Percentiles rank a stretch among this genome's conserved stretches.
Conservation (phyloP, 2,113 vertebrate species). For the Vidua chalybeata region DNA sequence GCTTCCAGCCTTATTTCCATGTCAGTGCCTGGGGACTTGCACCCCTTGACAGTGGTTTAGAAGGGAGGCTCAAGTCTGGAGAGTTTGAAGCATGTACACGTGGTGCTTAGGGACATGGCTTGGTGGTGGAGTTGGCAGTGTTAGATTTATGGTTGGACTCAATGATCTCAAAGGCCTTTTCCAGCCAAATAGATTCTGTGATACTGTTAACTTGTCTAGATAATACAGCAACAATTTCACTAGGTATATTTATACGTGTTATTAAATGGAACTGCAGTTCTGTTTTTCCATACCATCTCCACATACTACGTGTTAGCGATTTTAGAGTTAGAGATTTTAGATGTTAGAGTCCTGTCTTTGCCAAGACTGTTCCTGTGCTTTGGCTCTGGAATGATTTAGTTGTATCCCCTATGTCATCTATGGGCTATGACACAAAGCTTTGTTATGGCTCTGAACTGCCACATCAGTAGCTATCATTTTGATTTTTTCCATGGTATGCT, state of each 20-base stretch:
- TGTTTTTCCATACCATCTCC: not conserved
- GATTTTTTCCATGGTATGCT: not conserved
- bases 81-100: not conserved
- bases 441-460: not conserved
- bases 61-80: not conserved
- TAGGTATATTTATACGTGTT: not conserved
- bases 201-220: not conserved
- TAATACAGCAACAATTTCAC: not conserved
- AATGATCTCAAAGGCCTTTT: not conserved
- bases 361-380: rapidly evolving
- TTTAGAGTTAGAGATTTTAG: not conserved
- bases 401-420: not conserved
- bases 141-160: not conserved
- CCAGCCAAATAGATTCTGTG: not conserved
- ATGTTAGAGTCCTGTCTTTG: not conserved
- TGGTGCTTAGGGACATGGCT: not conserved
- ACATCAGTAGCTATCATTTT: not conserved
- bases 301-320: not conserved
- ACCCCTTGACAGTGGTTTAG: not conserved
- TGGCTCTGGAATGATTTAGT: not conserved
- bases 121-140: not conserved
- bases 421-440: not conserved
- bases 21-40: not conserved
- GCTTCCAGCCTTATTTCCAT: rapidly evolving
- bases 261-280: not conserved